Conservation (phyloP, 2,888 invertebrate species). For the Drosophila rubida region DNA sequence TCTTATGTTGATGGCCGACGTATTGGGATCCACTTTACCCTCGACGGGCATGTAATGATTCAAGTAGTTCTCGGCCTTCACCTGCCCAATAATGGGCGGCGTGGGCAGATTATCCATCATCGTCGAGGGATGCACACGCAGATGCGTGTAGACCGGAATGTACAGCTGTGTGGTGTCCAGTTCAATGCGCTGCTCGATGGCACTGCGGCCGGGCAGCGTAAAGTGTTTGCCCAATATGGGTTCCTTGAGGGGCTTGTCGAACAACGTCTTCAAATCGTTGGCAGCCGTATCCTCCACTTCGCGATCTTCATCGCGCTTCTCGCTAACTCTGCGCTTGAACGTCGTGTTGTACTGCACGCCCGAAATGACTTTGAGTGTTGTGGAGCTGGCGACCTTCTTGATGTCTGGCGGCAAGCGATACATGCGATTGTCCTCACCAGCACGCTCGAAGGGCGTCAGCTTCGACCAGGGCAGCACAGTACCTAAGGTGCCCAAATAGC, state of each 20-base stretch:
- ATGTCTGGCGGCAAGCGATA: slow-evolving; percentile 90
- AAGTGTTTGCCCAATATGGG: slow-evolving; percentile 88
- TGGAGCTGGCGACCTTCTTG: slow-evolving; percentile 89
- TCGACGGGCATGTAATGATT: slow-evolving; percentile 67
- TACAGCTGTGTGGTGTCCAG: slow-evolving; percentile 88
- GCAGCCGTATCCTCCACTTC: slow-evolving; percentile 37
- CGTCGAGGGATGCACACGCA: slow-evolving; percentile 87
- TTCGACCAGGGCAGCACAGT: slow-evolving; percentile 88
- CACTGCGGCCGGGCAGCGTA: slow-evolving; percentile 85
- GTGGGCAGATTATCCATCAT: slow-evolving; percentile 87
- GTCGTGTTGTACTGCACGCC: slow-evolving; percentile 40
- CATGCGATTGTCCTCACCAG: slow-evolving; percentile 81
- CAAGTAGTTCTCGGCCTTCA: slow-evolving; percentile 78
- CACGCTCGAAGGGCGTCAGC: slow-evolving; percentile 84
- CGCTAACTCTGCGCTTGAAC: slow-evolving; percentile 35
- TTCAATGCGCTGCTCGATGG: slow-evolving; percentile 84
- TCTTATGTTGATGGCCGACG: slow-evolving; percentile 51
- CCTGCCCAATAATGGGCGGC: slow-evolving; percentile 86
- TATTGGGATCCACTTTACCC: slow-evolving; percentile 43
- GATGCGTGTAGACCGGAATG: slow-evolving; percentile 89
- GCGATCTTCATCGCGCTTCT: slow-evolving; percentile 55
- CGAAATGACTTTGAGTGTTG: slow-evolving; percentile 89
- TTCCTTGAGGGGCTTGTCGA: slow-evolving; percentile 86
- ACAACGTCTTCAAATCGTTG: slow-evolving; percentile 68
- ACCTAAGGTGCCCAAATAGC: slow-evolving; percentile 90